Base-by-base conservation (phyloP, 2,113 vertebrate genomes). In the Falcunculus frontatus region DNA sequence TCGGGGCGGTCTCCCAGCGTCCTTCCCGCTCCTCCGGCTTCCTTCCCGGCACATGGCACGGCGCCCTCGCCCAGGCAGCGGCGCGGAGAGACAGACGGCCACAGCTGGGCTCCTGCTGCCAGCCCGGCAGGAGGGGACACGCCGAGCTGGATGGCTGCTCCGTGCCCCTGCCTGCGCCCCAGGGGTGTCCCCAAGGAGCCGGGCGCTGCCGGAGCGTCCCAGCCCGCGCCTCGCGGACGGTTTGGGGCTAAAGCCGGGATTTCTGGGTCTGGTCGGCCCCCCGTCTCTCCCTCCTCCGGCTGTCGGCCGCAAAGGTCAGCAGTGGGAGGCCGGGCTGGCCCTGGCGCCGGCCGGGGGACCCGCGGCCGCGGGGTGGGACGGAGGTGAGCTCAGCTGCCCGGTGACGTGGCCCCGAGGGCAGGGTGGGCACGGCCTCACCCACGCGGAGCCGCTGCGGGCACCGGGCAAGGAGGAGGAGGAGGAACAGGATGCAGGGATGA, bases 351-450 rank as follows among this genome's bases (percentile, higher is more conserved):
- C 73, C 23, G 25, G 39, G n/a, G 77, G 42, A 56, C 56, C 63
- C 29, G 42, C 37, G 39, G 77, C 77, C 77, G 62, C 49, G 59
- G 81, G 82, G 25, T 32, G 53, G 79, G 79, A 70, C 20, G 19
- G 91, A 95, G 94, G 95, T 88, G 95, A 97, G 72, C 84, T 95
- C 94, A 94, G 87, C 90, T 73, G 65, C 96, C 84, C 59, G 65
- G 62, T 85, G 96, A 94, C 69, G 90, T 16, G 46, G 33, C 27
- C 67, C 35, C 16, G 30, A 50, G 84, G 78, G 53, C 53, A 68
- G 27, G 33, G 18, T 32, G 55, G 50, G n/a, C 56, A 21, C 11
- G 13, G 81, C 52, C 25, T 86, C 84, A 20, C 91, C 85, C 93
- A 87, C 73, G 9, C n/a, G 0, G 32, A 63, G 75, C 65, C 10